phyloP scores from a whole-genome alignment of 2,797 vertebrate species.

The Sparidentex hasta region DNA sequence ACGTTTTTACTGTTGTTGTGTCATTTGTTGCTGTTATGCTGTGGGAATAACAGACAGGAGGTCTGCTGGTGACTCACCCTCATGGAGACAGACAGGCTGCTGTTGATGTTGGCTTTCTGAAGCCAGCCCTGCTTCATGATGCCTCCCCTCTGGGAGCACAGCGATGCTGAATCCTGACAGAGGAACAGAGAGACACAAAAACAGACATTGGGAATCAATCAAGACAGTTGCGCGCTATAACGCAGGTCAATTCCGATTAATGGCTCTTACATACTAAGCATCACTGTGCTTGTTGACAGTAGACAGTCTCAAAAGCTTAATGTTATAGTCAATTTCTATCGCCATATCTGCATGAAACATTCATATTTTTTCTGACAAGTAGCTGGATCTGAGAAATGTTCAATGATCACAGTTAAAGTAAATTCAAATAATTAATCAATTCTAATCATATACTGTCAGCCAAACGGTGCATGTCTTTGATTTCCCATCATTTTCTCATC shows the following conservation, averaged over 20 bases:
- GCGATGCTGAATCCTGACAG: constrained; percentile 90
- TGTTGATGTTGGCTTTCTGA: constrained; percentile 97
- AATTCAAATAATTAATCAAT: background rate
- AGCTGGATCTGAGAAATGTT: background rate
- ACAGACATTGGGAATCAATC: constrained; percentile 21
- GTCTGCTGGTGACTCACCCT: constrained; percentile 88
- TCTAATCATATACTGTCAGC: constrained; percentile 5
- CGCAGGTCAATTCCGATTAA: background rate
- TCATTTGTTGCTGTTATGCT: constrained; percentile 15
- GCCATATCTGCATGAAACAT: background rate
- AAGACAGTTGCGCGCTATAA: background rate
- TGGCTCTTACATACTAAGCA: background rate
- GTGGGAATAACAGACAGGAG: constrained; percentile 16
- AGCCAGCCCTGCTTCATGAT: constrained; percentile 98
- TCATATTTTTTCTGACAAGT: background rate
- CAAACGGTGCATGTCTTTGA: background rate
- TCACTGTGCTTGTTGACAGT: background rate
- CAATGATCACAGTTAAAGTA: background rate
- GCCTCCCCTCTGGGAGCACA: constrained; percentile 96
- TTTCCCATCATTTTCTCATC: constrained; percentile 11
- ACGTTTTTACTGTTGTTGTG: background rate
- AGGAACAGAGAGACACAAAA: constrained; percentile 30
- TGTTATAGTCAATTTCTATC: background rate
- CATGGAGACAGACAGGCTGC: constrained; percentile 98
- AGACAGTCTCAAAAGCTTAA: background rate